phyloP scores from a whole-genome alignment of 2,113 vertebrate species.

The Myiagra hebetior region DNA sequence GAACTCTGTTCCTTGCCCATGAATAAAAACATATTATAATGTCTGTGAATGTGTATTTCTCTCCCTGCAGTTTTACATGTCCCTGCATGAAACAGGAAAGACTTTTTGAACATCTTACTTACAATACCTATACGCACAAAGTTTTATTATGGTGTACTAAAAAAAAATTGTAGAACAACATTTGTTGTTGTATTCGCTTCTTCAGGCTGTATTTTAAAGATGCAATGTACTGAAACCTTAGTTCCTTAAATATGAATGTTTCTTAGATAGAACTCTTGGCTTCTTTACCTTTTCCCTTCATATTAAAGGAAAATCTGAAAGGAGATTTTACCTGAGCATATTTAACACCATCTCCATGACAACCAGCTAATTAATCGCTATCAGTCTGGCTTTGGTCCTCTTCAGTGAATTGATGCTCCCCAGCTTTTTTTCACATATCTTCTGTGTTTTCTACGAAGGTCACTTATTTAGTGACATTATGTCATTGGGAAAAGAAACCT shows the following conservation, averaged over 20 bases:
- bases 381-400: slow-evolving; percentile 50
- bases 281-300: slow-evolving; percentile 25
- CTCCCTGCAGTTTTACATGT: neutral
- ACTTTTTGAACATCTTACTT: neutral
- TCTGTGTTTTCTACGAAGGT: slow-evolving; percentile 38
- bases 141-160: neutral
- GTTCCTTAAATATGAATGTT: neutral
- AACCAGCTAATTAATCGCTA: slow-evolving; percentile 64
- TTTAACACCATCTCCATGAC: slow-evolving; percentile 65
- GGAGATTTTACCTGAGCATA: slow-evolving; percentile 59
- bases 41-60: neutral
- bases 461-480: neutral
- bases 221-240: neutral
- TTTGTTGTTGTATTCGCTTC: neutral
- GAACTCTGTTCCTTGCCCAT: neutral
- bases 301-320: slow-evolving; percentile 41
- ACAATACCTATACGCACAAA: neutral
- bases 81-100: neutral
- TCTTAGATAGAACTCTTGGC: neutral
- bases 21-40: neutral
- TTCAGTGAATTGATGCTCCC: slow-evolving; percentile 32
- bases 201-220: neutral
- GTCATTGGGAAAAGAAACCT: neutral
- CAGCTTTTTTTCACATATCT: slow-evolving; percentile 37
- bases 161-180: neutral